Evolutionary conservation across 2,797 vertebrate species (phyloP).

Genomic region (Sylvilagus floridanus): DNA sequence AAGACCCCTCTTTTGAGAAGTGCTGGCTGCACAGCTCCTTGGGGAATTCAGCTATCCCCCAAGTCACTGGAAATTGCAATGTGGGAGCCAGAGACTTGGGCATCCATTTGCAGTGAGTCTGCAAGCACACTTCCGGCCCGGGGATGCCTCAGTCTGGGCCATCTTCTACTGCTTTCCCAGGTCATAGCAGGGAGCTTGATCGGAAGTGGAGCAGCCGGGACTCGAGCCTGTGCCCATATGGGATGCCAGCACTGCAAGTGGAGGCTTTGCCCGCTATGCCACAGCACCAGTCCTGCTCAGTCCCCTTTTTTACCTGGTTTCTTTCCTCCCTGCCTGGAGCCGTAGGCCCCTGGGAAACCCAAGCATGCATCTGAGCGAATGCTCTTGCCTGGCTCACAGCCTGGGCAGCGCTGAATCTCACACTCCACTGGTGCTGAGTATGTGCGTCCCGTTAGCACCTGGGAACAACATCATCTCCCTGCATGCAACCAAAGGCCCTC

Average conservation of each 20-base stretch:
- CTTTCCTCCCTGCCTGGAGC: not conserved
- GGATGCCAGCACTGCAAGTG: too few relatives aligned
- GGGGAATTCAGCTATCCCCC: not conserved
- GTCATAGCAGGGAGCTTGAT: too few relatives aligned
- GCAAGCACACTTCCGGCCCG: not conserved
- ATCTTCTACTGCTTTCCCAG: too few relatives aligned
- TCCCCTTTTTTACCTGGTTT: not conserved
- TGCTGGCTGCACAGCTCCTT: not conserved
- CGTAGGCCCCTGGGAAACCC: not conserved
- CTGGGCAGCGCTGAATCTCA: not conserved
- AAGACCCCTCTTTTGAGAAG: not conserved
- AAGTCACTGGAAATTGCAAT: not conserved
- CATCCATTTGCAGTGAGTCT: not conserved
- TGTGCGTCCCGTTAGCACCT: not conserved
- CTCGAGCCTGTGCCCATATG: too few relatives aligned
- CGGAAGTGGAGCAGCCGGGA: too few relatives aligned
- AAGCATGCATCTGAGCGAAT: not conserved
- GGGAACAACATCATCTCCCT: too few relatives aligned
- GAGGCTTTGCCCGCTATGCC: too few relatives aligned
- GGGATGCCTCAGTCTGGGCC: too few relatives aligned
- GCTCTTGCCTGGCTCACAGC: not conserved
- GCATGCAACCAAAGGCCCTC: not conserved
- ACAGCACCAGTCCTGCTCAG: too few relatives aligned
- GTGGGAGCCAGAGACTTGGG: not conserved
- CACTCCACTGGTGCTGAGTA: not conserved